Evolutionary conservation across 2,113 vertebrate genomes (phyloP), one percentile per base, ranked within the genome.

Genomic region (Myotis lucifugus): DNA sequence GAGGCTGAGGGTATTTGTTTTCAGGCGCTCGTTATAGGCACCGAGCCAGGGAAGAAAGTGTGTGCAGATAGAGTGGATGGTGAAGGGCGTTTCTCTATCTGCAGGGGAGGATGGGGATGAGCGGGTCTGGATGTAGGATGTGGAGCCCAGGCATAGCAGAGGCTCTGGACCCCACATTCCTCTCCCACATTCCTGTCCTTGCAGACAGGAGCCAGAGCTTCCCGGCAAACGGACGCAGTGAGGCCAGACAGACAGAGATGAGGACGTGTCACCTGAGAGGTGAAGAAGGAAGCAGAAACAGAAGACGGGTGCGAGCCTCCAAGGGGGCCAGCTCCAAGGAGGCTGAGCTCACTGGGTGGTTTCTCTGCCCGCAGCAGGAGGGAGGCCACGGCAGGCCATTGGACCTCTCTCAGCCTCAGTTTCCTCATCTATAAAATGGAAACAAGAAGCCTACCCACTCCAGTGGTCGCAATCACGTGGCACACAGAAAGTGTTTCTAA

Each of bases 41-140:
- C 82, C 84, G 66, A 46, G 18, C 77, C 34, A 7, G 40, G 67
- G 76, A 66, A 64, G 69, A 54, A 59, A 23, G 34, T 73, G 59
- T 15, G 46, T 50, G 52, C 12, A 2, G 64, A 15, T 2, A 19
- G 64, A 32, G 32, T 6, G n/a, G 59, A 19, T 13, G 6, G n/a
- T 23, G 9, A 18, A n/a, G 84, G n/a, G 4, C 0, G 0, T 17
- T 23, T 23, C 1, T 27, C 70, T 6, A 0, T 13, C 46, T 54
- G 46, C 18, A 0, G 34, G 79, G 66, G 19, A 23, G 66, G 59
- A 61, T 6, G 4, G 17, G 5, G 4, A 4, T 9, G n/a, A 11
- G 25, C 84, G 37, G 82, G 72, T 34, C 79, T 42, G 79, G 3
- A 12, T 19, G 37, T 64, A 27, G 79, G 40, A 40, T 7, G 40